Percentiles rank a stretch among this genome's conserved stretches.
Conservation (phyloP, 2,797 vertebrate species). For the Antrozous pallidus region DNA sequence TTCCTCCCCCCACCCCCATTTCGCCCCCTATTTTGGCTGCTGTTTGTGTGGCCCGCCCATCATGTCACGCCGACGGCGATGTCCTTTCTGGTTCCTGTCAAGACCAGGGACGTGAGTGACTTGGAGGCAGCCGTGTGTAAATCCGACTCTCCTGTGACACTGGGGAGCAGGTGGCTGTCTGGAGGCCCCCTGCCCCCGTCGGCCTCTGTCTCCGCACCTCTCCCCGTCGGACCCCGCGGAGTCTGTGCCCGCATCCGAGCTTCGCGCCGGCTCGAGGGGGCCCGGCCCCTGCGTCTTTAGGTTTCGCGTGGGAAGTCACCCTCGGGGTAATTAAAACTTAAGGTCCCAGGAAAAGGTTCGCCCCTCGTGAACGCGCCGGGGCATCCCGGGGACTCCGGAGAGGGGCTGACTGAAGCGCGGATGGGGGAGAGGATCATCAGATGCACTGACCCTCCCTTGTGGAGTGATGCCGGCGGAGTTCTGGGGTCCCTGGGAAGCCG, state of each 20-base stretch:
- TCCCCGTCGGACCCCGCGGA: constrained; percentile 1
- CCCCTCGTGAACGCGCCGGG: no score
- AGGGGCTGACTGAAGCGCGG: constrained; percentile 92
- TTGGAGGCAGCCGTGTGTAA: constrained; percentile 60
- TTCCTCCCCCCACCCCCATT: background rate
- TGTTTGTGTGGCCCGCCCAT: constrained; percentile 43
- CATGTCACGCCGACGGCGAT: constrained; percentile 58
- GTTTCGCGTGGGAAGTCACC: constrained; percentile 80
- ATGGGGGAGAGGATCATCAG: constrained; percentile 92
- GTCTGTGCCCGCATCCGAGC: background rate
- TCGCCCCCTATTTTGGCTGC: constrained; percentile 72
- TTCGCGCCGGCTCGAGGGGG: constrained; percentile 8
- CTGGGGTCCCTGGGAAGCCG: constrained; percentile 83
- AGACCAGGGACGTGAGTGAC: constrained; percentile 59
- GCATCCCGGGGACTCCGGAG: no score
- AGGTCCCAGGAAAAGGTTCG: no score
- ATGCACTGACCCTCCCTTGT: constrained; percentile 95
- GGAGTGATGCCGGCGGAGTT: constrained; percentile 92
- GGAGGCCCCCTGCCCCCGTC: constrained; percentile 55
- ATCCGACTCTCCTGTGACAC: constrained; percentile 54
- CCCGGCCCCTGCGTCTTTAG: constrained; percentile 71
- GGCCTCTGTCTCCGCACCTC: constrained; percentile 68
- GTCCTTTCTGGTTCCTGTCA: constrained; percentile 70
- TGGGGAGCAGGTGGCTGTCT: constrained; percentile 33
- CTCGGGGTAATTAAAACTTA: constrained; percentile 86